Evolutionary conservation across 1,140 invertebrate species (phyloP).

Genomic region (Hycleus phaleratus): DNA sequence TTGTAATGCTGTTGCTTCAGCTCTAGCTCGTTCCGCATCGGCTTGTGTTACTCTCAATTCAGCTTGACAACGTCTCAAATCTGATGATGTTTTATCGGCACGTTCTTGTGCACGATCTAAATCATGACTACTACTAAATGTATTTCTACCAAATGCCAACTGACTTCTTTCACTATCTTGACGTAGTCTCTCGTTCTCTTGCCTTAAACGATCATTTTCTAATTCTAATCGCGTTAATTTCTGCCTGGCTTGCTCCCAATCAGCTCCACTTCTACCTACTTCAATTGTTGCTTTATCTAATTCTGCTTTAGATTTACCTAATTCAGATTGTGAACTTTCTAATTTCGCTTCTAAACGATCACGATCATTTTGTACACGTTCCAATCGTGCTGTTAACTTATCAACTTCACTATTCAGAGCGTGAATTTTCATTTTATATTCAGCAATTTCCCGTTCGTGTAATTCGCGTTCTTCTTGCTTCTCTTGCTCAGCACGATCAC

Average conservation of each 20-base stretch:
- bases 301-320: conserved; percentile 89
- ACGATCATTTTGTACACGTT: conserved; percentile 81
- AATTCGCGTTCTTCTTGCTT: conserved; percentile 91
- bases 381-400: conserved; percentile 77
- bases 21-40: conserved; percentile 77
- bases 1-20: conserved; percentile 76
- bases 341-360: conserved; percentile 83
- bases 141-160: conserved; percentile 68
- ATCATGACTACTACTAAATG: conserved; percentile 34
- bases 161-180: conserved; percentile 75
- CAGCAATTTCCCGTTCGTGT: conserved; percentile 87
- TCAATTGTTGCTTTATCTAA: conserved; percentile 84
- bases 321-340: conserved; percentile 84
- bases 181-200: conserved; percentile 75
- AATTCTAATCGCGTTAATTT: conserved; percentile 75
- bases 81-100: conserved; percentile 74
- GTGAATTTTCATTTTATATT: conserved; percentile 92
- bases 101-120: conserved; percentile 68
- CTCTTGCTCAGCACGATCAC: conserved; percentile 93
- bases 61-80: conserved; percentile 76
- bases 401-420: conserved; percentile 84
- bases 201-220: conserved; percentile 80
- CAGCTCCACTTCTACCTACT: conserved; percentile 76
- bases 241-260: conserved; percentile 85
- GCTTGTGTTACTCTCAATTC: conserved; percentile 77